These are phyloP conservation scores for Acanthacorydalis orientalis DNA, from an alignment of 2,888 invertebrate species.

Conservation along the genomic window DNA sequence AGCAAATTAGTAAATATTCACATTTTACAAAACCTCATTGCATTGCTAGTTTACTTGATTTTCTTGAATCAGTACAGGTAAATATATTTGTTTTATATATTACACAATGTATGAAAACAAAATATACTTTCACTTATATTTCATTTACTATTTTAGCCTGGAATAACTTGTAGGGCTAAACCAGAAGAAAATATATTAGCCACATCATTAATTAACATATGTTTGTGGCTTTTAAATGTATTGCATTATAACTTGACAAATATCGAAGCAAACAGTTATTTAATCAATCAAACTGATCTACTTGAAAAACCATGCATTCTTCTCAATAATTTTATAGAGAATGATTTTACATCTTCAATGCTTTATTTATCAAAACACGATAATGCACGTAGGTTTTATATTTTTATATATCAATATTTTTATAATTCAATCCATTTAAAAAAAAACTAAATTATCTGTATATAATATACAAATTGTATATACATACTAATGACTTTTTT, in stretches of 20 bases:
- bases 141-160: constrained; percentile 20
- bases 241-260: constrained; percentile 32
- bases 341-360: constrained; percentile 65
- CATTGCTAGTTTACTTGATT: constrained; percentile 68
- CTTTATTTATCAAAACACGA: constrained; percentile 69
- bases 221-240: constrained; percentile 67
- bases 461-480: too few species aligned
- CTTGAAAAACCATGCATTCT: constrained; percentile 52
- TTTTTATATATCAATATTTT: not conserved
- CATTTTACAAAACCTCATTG: constrained; percentile 73
- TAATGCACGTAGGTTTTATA: constrained; percentile 47
- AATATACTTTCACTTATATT: not conserved
- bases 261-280: constrained; percentile 19
- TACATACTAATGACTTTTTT: too few species aligned
- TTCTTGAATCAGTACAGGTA: constrained; percentile 52
- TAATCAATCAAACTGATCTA: constrained; percentile 19
- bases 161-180: constrained; percentile 56
- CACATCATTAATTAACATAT: constrained; percentile 63
- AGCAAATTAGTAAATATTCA: constrained; percentile 76
- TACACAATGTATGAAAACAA: not conserved
- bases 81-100: not conserved
- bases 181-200: constrained; percentile 78
- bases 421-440: not conserved
- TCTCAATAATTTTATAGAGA: constrained; percentile 48
- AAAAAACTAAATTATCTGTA: too few species aligned